phyloP scores from a whole-genome alignment of 2,888 invertebrate genomes.

The Schizotus pectinicornis region DNA sequence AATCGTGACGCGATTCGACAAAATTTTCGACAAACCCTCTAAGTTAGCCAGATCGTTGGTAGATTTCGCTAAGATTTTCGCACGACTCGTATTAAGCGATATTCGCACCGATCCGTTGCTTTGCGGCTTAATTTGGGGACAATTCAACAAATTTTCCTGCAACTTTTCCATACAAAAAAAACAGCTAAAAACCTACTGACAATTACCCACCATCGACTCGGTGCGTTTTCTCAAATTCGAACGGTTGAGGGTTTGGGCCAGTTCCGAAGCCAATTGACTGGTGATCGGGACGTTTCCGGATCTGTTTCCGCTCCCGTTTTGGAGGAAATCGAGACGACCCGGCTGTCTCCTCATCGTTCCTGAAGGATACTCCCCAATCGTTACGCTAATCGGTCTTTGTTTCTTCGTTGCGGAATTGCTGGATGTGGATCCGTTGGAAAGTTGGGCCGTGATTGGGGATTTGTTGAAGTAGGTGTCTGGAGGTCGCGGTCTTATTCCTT shows the following conservation, averaged over 20 bases:
- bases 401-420: conserved; percentile 63
- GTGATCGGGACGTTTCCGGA: conserved; percentile 61
- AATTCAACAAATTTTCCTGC: conserved; percentile 54
- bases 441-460: conserved; percentile 38
- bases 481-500: conserved; percentile 66
- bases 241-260: conserved; percentile 76
- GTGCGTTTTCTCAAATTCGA: conserved; percentile 78
- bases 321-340: conserved; percentile 74
- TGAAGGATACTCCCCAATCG: conserved; percentile 72
- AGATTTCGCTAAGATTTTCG: conserved; percentile 52
- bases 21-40: conserved; percentile 38
- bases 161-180: conserved; percentile 29
- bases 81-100: conserved; percentile 50
- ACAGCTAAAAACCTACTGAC: not conserved
- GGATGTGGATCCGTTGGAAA: conserved; percentile 45
- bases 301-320: conserved; percentile 48
- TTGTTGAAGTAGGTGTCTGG: conserved; percentile 72
- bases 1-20: conserved; percentile 53
- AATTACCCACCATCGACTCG: conserved; percentile 66
- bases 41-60: conserved; percentile 48
- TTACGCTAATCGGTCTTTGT: conserved; percentile 69
- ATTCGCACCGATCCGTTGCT: conserved; percentile 56
- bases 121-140: conserved; percentile 51
- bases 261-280: conserved; percentile 74
- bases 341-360: conserved; percentile 68